phyloP scores from a whole-genome alignment of 2,113 vertebrate species.

The Cryptotis parvus region DNA sequence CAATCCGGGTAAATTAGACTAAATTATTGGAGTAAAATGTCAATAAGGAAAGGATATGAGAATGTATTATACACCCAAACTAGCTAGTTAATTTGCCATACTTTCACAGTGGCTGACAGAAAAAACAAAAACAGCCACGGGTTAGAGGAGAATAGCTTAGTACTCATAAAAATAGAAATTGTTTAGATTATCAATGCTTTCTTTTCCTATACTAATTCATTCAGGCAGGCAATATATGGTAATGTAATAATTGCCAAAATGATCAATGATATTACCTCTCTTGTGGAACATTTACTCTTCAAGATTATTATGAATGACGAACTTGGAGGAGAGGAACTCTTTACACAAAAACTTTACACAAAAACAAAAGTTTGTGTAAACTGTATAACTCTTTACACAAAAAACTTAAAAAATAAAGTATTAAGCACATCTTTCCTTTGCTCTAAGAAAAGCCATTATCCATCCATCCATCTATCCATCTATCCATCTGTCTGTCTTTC shows the following conservation, averaged over 20 bases:
- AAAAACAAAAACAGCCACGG: background rate
- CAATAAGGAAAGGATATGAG: background rate
- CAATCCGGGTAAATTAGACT: background rate
- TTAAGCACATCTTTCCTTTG: background rate
- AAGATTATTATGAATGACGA: too few relatives aligned
- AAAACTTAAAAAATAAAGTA: background rate
- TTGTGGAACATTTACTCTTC: too few relatives aligned
- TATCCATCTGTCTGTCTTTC: too few relatives aligned
- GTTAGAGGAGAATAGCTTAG: background rate
- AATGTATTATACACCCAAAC: background rate
- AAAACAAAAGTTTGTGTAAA: too few relatives aligned
- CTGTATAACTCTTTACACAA: background rate
- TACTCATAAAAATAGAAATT: background rate
- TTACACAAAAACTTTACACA: background rate
- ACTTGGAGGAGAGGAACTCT: background rate
- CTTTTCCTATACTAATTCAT: background rate
- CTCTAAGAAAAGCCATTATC: background rate
- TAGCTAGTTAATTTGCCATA: background rate
- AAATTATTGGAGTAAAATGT: background rate
- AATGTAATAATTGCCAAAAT: too few relatives aligned
- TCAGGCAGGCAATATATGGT: too few relatives aligned
- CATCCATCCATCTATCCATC: too few relatives aligned
- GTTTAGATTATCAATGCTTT: background rate
- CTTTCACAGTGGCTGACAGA: background rate
- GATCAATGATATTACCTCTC: too few relatives aligned